Conservation (phyloP, 2,888 invertebrate genomes). For the Periphyllus acericola region DNA sequence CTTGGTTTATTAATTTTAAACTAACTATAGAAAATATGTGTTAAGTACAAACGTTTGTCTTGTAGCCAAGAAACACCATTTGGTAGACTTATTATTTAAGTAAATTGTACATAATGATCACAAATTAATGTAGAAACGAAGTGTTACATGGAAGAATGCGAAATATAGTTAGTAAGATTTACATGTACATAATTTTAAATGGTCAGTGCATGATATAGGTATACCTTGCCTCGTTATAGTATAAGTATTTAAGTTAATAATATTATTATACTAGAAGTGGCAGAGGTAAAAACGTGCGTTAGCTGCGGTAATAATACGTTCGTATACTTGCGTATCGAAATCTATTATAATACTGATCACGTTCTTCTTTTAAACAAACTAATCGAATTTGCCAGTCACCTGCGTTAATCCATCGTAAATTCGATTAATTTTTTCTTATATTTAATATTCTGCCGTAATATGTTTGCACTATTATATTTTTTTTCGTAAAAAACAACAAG, state of each 20-base stretch:
- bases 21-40: too few relatives aligned
- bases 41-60: too few relatives aligned
- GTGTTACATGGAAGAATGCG: not conserved
- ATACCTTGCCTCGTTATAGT: not conserved
- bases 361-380: conserved; percentile 44
- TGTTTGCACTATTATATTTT: not conserved
- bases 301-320: not conserved
- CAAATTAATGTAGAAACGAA: not conserved
- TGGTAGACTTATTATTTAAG: too few relatives aligned
- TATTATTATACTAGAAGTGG: not conserved
- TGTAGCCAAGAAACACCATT: too few relatives aligned
- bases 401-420: conserved; percentile 39
- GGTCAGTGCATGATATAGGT: not conserved
- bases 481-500: conserved; percentile 14
- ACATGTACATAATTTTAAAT: not conserved
- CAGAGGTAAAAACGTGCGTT: not conserved
- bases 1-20: too few relatives aligned
- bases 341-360: conserved; percentile 45
- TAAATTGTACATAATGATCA: too few relatives aligned
- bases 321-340: conserved; percentile 22
- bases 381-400: conserved; percentile 54
- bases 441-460: not conserved
- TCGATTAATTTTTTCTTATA: conserved; percentile 41
- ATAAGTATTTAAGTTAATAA: not conserved
- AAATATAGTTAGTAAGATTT: not conserved